A percentile compares a stretch with the other conserved stretches of the same genome.
Evolutionary conservation across 1,140 invertebrate species (phyloP).

Genomic region (Parasteatoda tepidariorum): DNA sequence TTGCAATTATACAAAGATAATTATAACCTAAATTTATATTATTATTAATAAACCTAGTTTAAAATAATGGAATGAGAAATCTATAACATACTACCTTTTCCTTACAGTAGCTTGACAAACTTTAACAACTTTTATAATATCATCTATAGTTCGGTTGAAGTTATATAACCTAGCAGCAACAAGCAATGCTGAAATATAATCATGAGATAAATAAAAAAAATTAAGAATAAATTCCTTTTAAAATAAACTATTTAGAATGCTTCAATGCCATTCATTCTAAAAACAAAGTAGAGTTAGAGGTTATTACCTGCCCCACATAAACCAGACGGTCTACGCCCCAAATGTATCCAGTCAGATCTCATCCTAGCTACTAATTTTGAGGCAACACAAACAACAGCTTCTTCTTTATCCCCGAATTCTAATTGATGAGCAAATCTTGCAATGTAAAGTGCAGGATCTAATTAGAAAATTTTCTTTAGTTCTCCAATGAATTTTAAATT

Average conservation of each 20-base stretch:
- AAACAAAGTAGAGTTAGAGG: too few species aligned
- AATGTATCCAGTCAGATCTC: conserved; percentile 98
- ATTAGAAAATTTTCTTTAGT: conserved; percentile 57
- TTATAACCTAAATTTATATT: too few species aligned
- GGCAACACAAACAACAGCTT: conserved; percentile 95
- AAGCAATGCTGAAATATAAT: conserved; percentile 80
- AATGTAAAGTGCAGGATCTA: conserved; percentile 95
- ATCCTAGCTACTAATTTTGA: conserved; percentile 93
- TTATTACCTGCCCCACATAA: conserved; percentile 97
- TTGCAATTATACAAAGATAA: too few species aligned
- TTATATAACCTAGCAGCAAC: conserved; percentile 94
- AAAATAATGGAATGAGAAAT: too few species aligned
- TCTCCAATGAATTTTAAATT: background rate
- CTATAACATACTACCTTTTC: conserved; percentile 83
- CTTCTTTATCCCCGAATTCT: conserved; percentile 90
- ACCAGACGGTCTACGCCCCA: conserved; percentile 93
- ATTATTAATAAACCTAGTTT: too few species aligned
- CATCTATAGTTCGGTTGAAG: conserved; percentile 86
- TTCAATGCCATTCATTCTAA: too few species aligned
- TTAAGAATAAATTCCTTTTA: too few species aligned
- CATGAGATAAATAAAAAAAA: too few species aligned
- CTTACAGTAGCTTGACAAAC: conserved; percentile 93
- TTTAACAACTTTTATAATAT: conserved; percentile 95
- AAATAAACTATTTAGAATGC: too few species aligned
- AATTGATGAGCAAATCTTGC: conserved; percentile 93